Evolutionary conservation across 2,888 invertebrate species (phyloP), one percentile per base, ranked within the genome.

Genomic region (Patella ulyssiponensis): DNA sequence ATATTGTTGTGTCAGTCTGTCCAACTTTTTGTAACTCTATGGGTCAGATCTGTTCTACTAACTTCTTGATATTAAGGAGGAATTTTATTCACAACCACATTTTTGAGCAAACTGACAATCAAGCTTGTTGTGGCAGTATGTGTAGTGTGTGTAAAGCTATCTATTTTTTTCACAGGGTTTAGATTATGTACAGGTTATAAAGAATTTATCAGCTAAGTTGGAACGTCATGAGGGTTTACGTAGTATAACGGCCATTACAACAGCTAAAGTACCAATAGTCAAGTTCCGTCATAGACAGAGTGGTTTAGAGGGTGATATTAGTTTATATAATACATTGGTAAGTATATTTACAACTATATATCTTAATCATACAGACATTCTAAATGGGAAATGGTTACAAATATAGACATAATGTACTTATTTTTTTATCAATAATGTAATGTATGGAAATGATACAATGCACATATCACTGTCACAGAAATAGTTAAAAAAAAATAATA

Each of bases 241-340:
- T 77, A 90, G 92, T 72, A 91, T 93, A 54, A 81, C 92, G 73
- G 89, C 93, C 9, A 93, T 94, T 73, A 91, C 93, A 7, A 93
- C 93, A 20, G 94, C 94, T 52, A 94, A 94, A 88, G 94, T 94
- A 44, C 94, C 94, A 5, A 94, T 94, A 79, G 93, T 94, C 53
- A 94, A 94, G 88, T 94, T 94, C 87, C 88, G 81, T 77, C 92
- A 93, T 81, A 81, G 88, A 9, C 81, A 85, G 15, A 88, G 89
- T 11, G 85, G 87, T 23, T 86, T 94, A 56, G 93, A 94, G 81
- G 93, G 93, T n/a, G 94, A 94, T 86, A 93, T 94, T 75, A 93
- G 93, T 83, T 89, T 94, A 73, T 94, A 94, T 86, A 94, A 94
- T 86, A 92, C 91, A 20, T 89, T 94, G 84, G 92, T 92, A 82